These are phyloP conservation scores for Corvus cornix DNA, from an alignment of 2,113 vertebrate species.

Conservation along the genomic window DNA sequence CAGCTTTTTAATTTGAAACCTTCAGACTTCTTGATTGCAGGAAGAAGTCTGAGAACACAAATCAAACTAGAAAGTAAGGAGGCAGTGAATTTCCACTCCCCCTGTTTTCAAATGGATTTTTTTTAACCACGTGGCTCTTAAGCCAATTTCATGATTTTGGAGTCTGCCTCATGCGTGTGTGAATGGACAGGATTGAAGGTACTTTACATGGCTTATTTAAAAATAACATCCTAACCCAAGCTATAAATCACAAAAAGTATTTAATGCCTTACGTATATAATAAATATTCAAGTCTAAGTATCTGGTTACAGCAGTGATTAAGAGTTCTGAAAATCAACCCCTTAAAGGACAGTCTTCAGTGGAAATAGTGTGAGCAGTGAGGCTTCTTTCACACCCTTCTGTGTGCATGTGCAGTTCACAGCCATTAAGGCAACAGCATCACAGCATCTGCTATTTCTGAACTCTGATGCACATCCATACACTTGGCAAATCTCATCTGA, in stretches of 20 bases:
- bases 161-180: neutral
- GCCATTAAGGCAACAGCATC: neutral
- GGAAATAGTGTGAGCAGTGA: neutral
- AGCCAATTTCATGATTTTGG: conserved; percentile 9
- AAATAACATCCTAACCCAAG: conserved; percentile 57
- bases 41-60: conserved; percentile 7
- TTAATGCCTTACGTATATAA: conserved; percentile 61
- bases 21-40: neutral
- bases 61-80: neutral
- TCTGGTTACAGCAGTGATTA: conserved; percentile 53
- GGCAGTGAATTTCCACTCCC: neutral
- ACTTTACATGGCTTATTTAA: conserved; percentile 58
- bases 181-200: conserved; percentile 52
- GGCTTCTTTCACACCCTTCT: neutral
- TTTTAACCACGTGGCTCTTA: conserved; percentile 11
- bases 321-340: conserved; percentile 30
- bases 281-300: conserved; percentile 55
- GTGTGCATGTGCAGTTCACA: neutral
- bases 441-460: neutral
- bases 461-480: neutral
- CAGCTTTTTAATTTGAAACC: neutral
- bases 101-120: neutral
- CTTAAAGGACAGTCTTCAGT: neutral
- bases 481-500: neutral
- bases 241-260: conserved; percentile 59